A percentile compares a stretch with the other conserved stretches of the same genome.
These are phyloP conservation scores for Cybosia mesomella DNA, from an alignment of 2,888 invertebrate species.

Conservation along the genomic window DNA sequence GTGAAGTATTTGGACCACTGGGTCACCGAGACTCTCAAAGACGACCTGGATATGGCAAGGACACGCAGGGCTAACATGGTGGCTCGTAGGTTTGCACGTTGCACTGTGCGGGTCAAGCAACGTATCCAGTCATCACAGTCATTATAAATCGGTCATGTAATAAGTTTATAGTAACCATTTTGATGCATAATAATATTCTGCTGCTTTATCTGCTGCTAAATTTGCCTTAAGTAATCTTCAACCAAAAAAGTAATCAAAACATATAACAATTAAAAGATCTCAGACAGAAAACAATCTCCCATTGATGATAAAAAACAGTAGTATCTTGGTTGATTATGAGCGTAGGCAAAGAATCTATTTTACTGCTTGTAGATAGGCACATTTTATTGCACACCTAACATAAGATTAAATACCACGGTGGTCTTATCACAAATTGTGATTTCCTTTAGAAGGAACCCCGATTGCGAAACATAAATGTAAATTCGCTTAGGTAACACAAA, in stretches of 20 bases:
- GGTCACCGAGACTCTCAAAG: neutral
- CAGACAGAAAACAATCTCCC: neutral
- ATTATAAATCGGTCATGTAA: too few species aligned
- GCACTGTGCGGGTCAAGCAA: neutral
- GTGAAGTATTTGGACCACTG: neutral
- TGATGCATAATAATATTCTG: too few species aligned
- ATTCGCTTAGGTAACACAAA: neutral
- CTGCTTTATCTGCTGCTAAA: neutral
- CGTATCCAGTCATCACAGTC: too few species aligned
- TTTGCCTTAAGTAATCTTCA: too few species aligned
- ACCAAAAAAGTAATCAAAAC: too few species aligned
- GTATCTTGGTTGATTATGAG: neutral
- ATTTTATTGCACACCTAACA: neutral
- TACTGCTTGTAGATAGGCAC: neutral
- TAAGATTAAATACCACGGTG: neutral
- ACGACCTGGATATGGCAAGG: neutral
- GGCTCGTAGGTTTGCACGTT: neutral
- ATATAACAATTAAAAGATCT: neutral
- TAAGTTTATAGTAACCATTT: neutral
- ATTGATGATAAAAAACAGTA: neutral
- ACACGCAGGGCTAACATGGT: neutral
- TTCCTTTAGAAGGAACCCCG: neutral
- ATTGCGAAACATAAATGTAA: neutral
- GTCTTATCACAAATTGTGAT: neutral
- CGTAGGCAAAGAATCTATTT: neutral